phyloP scores from a whole-genome alignment of 2,113 vertebrate genomes.

The Coreoperca whiteheadi region DNA sequence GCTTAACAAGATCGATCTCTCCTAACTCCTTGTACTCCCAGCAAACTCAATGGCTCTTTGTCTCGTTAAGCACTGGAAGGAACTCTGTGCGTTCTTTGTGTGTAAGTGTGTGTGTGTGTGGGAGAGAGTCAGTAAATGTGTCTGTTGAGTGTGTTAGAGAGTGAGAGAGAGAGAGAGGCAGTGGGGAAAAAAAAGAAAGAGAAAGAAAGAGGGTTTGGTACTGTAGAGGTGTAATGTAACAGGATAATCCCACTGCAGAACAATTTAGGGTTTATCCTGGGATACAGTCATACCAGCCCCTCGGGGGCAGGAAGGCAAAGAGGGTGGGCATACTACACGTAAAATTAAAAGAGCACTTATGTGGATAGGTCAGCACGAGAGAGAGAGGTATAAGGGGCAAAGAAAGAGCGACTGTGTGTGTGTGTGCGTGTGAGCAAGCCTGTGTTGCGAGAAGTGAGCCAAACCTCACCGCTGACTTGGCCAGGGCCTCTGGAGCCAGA shows the following conservation, averaged over 20 bases:
- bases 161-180: conserved; percentile 28
- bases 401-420: conserved; percentile 44
- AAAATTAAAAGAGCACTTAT: conserved; percentile 51
- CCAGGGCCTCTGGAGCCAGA: conserved; percentile 84
- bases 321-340: conserved; percentile 5
- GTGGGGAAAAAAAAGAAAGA: conserved; percentile 9
- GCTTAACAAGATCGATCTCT: conserved; percentile 76
- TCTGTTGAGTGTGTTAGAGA: conserved; percentile 23
- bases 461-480: conserved; percentile 84
- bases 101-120: conserved; percentile 17
- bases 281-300: conserved; percentile 47
- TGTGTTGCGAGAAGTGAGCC: conserved; percentile 65
- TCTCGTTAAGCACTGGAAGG: conserved; percentile 67
- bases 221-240: conserved; percentile 45
- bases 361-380: conserved; percentile 40
- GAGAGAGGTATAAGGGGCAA: conserved; percentile 35
- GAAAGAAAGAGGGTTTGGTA: conserved; percentile 15
- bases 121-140: not conserved
- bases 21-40: conserved; percentile 71
- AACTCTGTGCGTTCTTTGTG: conserved; percentile 7
- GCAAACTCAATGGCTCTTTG: conserved; percentile 78
- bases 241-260: conserved; percentile 27
- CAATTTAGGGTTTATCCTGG: conserved; percentile 56
- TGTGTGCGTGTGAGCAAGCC: conserved; percentile 11
- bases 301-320: conserved; percentile 37